Evolutionary conservation across 2,113 vertebrate species (phyloP), one percentile per base, ranked within the genome.

Genomic region (Hypomesus transpacificus): DNA sequence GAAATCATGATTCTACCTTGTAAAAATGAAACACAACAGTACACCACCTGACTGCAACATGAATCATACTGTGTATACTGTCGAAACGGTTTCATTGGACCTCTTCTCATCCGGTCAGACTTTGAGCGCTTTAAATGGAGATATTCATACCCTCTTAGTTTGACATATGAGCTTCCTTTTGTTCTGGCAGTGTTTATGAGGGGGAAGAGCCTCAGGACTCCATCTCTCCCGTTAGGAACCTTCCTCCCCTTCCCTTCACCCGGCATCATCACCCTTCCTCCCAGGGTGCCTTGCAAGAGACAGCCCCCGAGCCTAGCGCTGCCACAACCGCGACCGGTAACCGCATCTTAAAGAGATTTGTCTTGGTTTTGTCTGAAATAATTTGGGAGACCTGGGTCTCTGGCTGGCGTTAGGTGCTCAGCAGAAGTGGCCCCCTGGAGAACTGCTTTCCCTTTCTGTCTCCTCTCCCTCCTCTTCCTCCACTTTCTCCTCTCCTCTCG

Each of bases 321-420:
- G 67, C 72, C 66, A 69, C 74, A 68, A 68, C 57, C 0, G 76
- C 77, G 86, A 50, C 39, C 62, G 69, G 64, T 75, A 70, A 87
- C 80, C 89, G 80, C 79, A 86, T 90, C 85, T 85, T 85, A 81
- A 5, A 71, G 65, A 82, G 89, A 87, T 94, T 89, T 90, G 84
- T 90, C 82, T 90, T 73, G 76, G 69, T 90, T 90, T 91, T 89
- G 80, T 90, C 85, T 87, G 80, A 84, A 89, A 87, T 90, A 87
- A 90, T 92, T 91, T 90, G 80, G 85, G 83, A 73, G 75, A 85
- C 73, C 70, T 83, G 77, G 87, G 83, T 70, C 81, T 71, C 70
- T 85, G 76, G 77, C 87, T 89, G 83, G 81, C 78, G 87, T 90
- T 91, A 88, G 91, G 86, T 17, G 53, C 34, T 74, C 68, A 73